phyloP scores from a whole-genome alignment of 2,113 vertebrate species.

The Erythrocercus mccallii region DNA sequence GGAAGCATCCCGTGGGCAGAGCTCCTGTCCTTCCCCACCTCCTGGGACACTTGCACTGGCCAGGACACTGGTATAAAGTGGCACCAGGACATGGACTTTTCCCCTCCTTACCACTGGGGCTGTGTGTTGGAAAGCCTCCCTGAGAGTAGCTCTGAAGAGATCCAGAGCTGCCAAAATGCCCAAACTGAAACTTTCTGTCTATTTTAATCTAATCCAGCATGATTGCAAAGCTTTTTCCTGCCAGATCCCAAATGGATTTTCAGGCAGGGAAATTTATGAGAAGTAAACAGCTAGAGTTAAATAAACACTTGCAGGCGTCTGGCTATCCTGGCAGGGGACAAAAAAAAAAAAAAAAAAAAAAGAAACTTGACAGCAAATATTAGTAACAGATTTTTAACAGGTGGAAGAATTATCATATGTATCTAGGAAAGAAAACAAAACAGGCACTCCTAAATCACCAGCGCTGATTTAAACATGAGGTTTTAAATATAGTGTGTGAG shows the following conservation, averaged over 20 bases:
- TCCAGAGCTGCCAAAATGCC: not conserved
- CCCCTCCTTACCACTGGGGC: not conserved
- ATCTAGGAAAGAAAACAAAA: slow-evolving; percentile 31
- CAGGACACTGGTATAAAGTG: not conserved
- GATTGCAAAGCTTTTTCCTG: not conserved
- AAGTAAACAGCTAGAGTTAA: slow-evolving; percentile 6
- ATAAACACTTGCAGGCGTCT: not conserved
- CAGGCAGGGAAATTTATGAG: not conserved
- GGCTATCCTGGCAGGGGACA: not conserved
- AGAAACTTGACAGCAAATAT: not conserved
- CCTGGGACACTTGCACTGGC: not conserved
- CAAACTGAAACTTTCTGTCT: not conserved
- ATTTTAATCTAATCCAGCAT: not conserved
- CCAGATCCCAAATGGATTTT: not conserved
- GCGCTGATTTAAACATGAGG: not conserved
- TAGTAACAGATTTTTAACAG: slow-evolving; percentile 42
- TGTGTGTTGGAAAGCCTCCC: not conserved
- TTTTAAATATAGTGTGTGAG: slow-evolving; percentile 42
- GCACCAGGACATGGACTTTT: not conserved
- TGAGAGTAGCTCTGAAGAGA: not conserved
- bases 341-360: not conserved
- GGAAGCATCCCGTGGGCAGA: not conserved
- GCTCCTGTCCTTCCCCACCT: not conserved
- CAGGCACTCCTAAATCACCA: slow-evolving; percentile 28
- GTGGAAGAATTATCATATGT: not conserved